phyloP scores from a whole-genome alignment of 2,797 vertebrate genomes.

The Tragopan temminckii region DNA sequence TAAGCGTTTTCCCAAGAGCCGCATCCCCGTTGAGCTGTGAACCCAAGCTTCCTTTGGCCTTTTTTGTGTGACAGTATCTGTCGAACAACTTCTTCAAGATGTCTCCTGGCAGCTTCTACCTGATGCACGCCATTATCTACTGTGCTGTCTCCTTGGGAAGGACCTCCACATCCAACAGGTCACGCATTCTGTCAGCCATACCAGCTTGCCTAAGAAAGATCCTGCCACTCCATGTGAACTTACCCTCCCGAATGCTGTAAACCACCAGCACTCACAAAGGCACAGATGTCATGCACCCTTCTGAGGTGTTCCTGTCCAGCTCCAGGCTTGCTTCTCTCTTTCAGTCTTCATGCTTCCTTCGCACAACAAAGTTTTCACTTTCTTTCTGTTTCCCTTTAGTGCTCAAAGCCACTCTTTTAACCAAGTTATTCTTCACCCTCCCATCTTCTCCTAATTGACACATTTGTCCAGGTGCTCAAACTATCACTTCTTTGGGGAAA shows the following conservation, averaged over 20 bases:
- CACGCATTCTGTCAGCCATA: accelerated
- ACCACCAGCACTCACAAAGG: not conserved
- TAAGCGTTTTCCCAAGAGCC: not conserved
- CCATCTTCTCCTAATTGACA: not conserved
- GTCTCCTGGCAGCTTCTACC: not conserved
- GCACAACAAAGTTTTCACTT: not conserved
- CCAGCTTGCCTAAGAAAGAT: not conserved
- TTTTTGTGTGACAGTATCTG: not conserved
- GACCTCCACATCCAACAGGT: not conserved
- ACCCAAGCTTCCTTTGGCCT: accelerated
- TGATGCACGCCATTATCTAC: not conserved
- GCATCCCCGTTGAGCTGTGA: not conserved
- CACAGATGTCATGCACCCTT: not conserved
- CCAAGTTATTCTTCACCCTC: not conserved
- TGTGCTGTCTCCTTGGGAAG: not conserved
- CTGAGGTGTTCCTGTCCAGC: not conserved
- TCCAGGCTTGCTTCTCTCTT: not conserved
- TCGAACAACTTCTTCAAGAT: not conserved
- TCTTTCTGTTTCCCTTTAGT: not conserved
- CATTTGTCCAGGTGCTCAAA: not conserved
- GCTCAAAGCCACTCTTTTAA: not conserved
- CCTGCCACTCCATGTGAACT: accelerated
- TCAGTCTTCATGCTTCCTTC: not conserved
- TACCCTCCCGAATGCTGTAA: accelerated
- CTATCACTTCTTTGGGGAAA: not conserved